Conservation (phyloP, 2,888 invertebrate genomes). For the Mantis religiosa region DNA sequence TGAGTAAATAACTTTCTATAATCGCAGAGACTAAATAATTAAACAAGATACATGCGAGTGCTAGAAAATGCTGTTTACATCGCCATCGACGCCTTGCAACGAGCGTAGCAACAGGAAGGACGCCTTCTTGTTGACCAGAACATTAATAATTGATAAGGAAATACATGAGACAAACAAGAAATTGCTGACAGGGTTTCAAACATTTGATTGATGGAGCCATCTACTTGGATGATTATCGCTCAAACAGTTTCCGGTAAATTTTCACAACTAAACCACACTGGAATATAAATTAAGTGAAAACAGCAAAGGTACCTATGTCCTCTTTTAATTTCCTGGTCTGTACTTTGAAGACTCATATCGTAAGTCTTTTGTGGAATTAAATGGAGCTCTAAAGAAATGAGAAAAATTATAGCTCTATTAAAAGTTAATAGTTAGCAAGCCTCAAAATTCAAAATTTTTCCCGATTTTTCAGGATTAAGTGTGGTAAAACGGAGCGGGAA, state of each 20-base stretch:
- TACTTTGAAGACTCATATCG: no score
- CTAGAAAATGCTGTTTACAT: neutral
- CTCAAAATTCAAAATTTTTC: no score
- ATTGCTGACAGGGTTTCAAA: neutral
- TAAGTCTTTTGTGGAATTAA: no score
- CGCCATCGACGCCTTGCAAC: neutral
- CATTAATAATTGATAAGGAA: neutral
- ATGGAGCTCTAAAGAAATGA: no score
- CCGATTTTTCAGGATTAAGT: no score
- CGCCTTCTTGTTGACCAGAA: neutral
- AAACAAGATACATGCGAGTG: no score
- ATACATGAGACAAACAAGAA: neutral
- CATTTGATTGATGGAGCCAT: neutral
- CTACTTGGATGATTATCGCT: neutral
- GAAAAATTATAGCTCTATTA: no score
- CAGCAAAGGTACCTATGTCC: neutral
- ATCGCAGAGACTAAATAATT: no score
- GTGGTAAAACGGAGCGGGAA: no score
- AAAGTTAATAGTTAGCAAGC: no score
- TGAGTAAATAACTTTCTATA: no score
- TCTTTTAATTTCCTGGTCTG: no score
- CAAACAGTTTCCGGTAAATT: neutral
- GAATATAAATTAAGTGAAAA: neutral
- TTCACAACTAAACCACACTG: neutral
- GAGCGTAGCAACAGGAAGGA: neutral